Base-by-base conservation (phyloP, 2,888 invertebrate species). In the Parochlus steinenii region DNA sequence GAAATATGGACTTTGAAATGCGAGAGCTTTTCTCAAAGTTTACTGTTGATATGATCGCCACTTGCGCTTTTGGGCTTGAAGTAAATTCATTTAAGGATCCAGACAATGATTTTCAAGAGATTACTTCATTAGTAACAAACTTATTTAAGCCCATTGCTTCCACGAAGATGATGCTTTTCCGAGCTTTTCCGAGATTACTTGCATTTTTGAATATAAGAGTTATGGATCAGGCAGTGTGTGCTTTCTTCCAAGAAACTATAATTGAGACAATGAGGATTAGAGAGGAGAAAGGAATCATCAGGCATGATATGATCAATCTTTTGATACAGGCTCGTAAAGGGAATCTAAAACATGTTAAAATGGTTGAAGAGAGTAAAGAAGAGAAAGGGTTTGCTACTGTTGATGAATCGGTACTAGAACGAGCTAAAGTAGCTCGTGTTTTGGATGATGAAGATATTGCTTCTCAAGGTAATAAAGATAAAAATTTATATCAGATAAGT, bases 401-500 rank as follows among this genome's bases (percentile, higher is more conserved):
- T 10, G 38, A 49, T 39, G 50, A 54, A 41, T 47, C 42, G 2
- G 7, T 43, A 5, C 20, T 45, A 10, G 41, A 49, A 2, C 41
- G 46, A 25, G 15, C 41, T 1, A 44, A 43, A 15, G 31, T 34
- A 8, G 29, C 24, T 16, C 23, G 50, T 2, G 46, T 50, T 3
- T 29, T 25, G 56, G 49, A 44, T 5, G 66, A 69, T 40, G 57
- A 62, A 1, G 69, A 70, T 36, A 56, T 72, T 8, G 62, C 67
- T 1, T 65, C 70, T 0, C 71, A 72, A 51, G 63, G 62, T 12
- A n/a, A n/a, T n/a, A n/a, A n/a, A n/a, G n/a, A n/a, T n/a, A n/a
- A n/a, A n/a, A n/a, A n/a, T n/a, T n/a, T n/a, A n/a, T n/a, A n/a
- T n/a, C n/a, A n/a, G n/a, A n/a, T n/a, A n/a, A n/a, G n/a, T n/a